Evolutionary conservation across 1,140 invertebrate species (phyloP), one percentile per base, ranked within the genome.

Genomic region (Drosophila mauritiana): DNA sequence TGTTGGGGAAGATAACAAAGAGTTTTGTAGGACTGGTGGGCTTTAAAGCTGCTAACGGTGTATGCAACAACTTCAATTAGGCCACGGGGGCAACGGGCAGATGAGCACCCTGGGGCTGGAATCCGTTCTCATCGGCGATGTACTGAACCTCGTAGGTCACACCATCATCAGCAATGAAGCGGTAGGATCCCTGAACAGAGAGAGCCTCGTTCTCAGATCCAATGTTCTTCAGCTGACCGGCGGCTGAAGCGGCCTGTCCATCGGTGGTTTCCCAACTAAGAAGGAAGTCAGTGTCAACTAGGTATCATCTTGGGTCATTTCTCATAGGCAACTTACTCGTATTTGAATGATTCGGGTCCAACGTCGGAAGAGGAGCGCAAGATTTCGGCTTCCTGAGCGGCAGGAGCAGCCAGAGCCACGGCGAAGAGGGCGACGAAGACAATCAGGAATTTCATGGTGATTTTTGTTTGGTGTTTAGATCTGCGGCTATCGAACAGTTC

Each of bases 71-170:
- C 40, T 20, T 10, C 17, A 40, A 20, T 79, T 75, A 84, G 36
- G 53, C 62, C 49, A 37, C 34, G 27, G 77, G 78, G 58, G 75
- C 83, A 73, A 78, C 81, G 67, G 95, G 95, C 57, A 96, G 90
- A 92, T 96, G 95, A 8, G 93, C 94, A 25, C 95, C 95, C 80
- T 94, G 93, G 45, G 95, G 95, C 78, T 94, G 94, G 93, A 95
- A 97, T 39, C 96, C 96, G 85, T 95, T 95, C 92, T 96, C 95
- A 89, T 97, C 96, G 36, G 96, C 96, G 52, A 95, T 92, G 92
- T 96, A 96, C 12, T 92, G 93, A 49, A 96, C 93, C 52, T 93
- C 92, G 83, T 96, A 95, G 13, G 93, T 92, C 48, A 94, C 91
- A 40, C 96, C 96, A 79, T 96, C 95, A 34, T 94, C 92, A 13